phyloP scores from a whole-genome alignment of 2,888 invertebrate genomes.

The Antheraea assamensis region DNA sequence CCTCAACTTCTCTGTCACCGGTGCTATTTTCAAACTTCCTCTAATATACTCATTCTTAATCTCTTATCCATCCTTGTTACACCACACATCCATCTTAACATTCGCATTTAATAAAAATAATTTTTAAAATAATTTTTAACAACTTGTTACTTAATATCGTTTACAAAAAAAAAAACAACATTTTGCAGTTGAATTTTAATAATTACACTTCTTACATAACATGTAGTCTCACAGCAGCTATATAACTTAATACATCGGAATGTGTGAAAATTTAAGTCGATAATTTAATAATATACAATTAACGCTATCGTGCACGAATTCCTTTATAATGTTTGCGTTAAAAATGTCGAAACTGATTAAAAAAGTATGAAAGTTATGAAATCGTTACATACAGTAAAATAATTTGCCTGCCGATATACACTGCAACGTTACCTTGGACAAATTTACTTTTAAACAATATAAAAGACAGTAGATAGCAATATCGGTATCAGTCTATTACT shows the following conservation, averaged over 20 bases:
- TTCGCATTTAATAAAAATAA: no score
- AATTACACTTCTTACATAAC: not conserved
- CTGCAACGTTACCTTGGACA: constrained; percentile 19
- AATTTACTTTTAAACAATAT: constrained; percentile 22
- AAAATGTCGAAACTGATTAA: constrained; percentile 12
- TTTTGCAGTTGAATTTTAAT: no score
- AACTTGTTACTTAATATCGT: no score
- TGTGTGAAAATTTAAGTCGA: not conserved
- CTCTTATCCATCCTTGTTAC: no score
- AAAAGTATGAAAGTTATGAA: constrained; percentile 15
- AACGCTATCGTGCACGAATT: not conserved
- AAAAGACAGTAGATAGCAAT: constrained; percentile 21
- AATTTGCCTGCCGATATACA: constrained; percentile 12
- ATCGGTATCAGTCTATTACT: constrained; percentile 16
- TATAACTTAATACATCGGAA: not conserved
- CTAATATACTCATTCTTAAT: no score
- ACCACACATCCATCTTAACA: no score
- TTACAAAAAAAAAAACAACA: no score
- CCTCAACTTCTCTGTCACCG: no score
- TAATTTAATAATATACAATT: not conserved
- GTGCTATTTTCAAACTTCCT: no score
- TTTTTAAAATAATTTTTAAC: no score
- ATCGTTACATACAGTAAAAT: constrained; percentile 11
- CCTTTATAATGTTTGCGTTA: not conserved
- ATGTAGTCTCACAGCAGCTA: not conserved